Conservation (phyloP, 1,140 invertebrate genomes). For the Drosophila albomicans region DNA sequence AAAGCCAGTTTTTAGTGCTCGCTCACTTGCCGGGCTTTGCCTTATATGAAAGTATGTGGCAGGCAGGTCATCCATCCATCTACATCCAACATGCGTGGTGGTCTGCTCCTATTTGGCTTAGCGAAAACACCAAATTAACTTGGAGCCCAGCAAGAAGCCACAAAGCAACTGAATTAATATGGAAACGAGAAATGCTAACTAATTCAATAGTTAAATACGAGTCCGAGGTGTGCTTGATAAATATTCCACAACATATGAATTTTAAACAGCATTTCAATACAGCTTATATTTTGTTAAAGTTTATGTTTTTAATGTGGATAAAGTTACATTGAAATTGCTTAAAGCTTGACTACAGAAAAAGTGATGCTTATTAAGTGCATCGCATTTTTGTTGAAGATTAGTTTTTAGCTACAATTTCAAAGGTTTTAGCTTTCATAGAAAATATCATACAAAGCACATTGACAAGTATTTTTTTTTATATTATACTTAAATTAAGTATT, state of each 20-base stretch:
- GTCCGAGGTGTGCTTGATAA: conserved; percentile 3
- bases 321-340: neutral
- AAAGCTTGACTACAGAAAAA: too few relatives aligned
- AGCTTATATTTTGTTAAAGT: too few relatives aligned
- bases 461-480: too few relatives aligned
- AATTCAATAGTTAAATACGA: conserved; percentile 31
- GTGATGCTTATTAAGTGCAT: too few relatives aligned
- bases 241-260: neutral
- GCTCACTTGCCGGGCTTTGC: conserved; percentile 14
- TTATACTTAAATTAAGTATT: too few relatives aligned
- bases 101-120: conserved; percentile 60
- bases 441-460: too few relatives aligned
- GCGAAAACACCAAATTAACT: conserved; percentile 71
- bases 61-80: conserved; percentile 13
- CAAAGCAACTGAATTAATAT: conserved; percentile 16
- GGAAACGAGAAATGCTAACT: conserved; percentile 9
- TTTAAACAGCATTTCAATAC: neutral
- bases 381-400: too few relatives aligned
- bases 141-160: conserved; percentile 34
- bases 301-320: too few relatives aligned
- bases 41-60: conserved; percentile 22
- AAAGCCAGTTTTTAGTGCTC: conserved; percentile 67
- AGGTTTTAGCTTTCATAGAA: too few relatives aligned
- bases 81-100: neutral
- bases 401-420: too few relatives aligned